Evolutionary conservation across 2,797 vertebrate genomes (phyloP).

Genomic region (Lycodopsis pacificus): DNA sequence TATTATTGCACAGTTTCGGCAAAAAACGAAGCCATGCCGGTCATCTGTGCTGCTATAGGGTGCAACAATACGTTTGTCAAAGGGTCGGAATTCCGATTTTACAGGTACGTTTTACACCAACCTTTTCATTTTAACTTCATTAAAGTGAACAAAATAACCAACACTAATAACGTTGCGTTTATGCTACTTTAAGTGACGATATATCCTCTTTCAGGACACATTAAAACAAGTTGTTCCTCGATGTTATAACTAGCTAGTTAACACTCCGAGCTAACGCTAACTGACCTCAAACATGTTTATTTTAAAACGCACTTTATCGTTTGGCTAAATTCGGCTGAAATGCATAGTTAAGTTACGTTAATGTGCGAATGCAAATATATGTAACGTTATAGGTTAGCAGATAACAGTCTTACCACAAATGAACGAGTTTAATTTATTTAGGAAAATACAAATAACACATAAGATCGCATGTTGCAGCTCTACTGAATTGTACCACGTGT

Average conservation of each 20-base stretch:
- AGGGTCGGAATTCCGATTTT: constrained; percentile 87
- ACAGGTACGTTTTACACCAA: constrained; percentile 75
- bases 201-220: accelerated
- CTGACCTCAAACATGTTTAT: too few relatives aligned
- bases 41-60: constrained; percentile 83
- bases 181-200: accelerated
- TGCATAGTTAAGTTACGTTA: too few relatives aligned
- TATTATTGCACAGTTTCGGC: background rate
- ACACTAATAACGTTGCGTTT: background rate
- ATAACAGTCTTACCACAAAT: too few relatives aligned
- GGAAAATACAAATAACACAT: background rate
- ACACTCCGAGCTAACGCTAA: too few relatives aligned
- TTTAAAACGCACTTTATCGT: background rate
- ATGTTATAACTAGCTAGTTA: too few relatives aligned
- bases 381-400: too few relatives aligned
- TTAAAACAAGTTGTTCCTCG: too few relatives aligned
- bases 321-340: background rate
- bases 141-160: background rate
- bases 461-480: background rate
- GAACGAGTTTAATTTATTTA: background rate
- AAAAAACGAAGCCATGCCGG: constrained; percentile 76
- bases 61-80: constrained; percentile 87
- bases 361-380: background rate
- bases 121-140: background rate
- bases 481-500: too few relatives aligned